Evolutionary conservation across 2,888 invertebrate genomes (phyloP), one percentile per base, ranked within the genome.

Genomic region (Meghimatium bilineatum): DNA sequence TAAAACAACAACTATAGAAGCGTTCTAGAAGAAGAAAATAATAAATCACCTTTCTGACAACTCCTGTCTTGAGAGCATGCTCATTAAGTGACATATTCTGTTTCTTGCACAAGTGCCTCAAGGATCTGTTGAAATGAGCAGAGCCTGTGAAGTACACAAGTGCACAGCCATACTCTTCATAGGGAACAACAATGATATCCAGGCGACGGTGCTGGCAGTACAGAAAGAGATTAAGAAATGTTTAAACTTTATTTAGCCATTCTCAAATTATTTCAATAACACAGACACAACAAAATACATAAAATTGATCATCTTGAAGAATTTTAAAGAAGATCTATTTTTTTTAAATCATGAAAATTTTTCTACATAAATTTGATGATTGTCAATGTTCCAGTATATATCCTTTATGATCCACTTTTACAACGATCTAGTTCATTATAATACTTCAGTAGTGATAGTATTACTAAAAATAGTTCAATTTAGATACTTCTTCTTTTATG

Each of bases 111-210:
- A 94, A 90, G 80, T 94, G 92, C 38, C 94, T 90, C 89, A 95
- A 92, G 12, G 94, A 94, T 82, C 94, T 90, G 89, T 94, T 94
- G 89, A 94, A 94, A 85, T 94, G 94, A 26, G 94, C 94, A 34
- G 94, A 94, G 17, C 95, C 95, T 67, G 95, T 95, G 88, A 94
- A 94, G 89, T 94, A 94, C 86, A 95, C 92, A 44, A 94, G 85
- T 8, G 94, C 94, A 87, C 94, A 93, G 20, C 93, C 94, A 86
- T 91, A 93, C 86, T 95, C 94, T 74, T 91, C 89, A 85, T 92
- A 92, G 0, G 94, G 94, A 26, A 94, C 94, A 23, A 94, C 93
- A 85, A 94, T 94, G 56, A 95, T 94, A 88, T 94, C 94, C 36
- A 95, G 86, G 29, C 94, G 91, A 14, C 94, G 92, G 86, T 94